Conservation (phyloP, 2,888 invertebrate genomes). For the Thumatha senex region DNA sequence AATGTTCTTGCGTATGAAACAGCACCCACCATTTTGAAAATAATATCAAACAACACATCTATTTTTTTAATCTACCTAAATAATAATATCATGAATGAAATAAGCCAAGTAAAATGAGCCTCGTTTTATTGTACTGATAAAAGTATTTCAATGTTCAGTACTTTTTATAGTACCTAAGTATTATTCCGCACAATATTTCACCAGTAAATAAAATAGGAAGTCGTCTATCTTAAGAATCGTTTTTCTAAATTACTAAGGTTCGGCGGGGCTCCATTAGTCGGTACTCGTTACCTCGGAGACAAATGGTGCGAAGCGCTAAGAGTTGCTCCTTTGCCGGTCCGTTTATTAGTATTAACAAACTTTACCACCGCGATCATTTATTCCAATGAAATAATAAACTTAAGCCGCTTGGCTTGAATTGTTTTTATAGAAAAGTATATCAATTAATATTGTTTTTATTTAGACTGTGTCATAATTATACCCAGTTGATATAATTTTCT, state of each 20-base stretch:
- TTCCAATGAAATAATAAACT: slow-evolving; percentile 59
- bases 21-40: no score
- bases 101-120: no score
- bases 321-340: slow-evolving; percentile 51
- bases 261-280: slow-evolving; percentile 55
- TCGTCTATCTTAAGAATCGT: slow-evolving; percentile 52
- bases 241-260: slow-evolving; percentile 67
- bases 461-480: slow-evolving; percentile 20
- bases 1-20: no score
- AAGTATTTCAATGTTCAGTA: no score
- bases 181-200: slow-evolving; percentile 15
- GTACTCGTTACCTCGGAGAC: slow-evolving; percentile 60
- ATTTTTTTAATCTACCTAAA: no score
- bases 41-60: no score
- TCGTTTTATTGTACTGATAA: no score
- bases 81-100: no score
- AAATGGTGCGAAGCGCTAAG: slow-evolving; percentile 58
- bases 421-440: slow-evolving; percentile 47
- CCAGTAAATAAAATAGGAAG: slow-evolving; percentile 40
- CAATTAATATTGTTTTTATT: slow-evolving; percentile 34
- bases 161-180: no score
- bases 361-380: slow-evolving; percentile 60
- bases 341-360: slow-evolving; percentile 70
- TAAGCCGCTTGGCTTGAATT: slow-evolving; percentile 30
- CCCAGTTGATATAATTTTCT: slow-evolving; percentile 2